phyloP scores from a whole-genome alignment of 2,797 vertebrate genomes.

The Bovichtus diacanthus region DNA sequence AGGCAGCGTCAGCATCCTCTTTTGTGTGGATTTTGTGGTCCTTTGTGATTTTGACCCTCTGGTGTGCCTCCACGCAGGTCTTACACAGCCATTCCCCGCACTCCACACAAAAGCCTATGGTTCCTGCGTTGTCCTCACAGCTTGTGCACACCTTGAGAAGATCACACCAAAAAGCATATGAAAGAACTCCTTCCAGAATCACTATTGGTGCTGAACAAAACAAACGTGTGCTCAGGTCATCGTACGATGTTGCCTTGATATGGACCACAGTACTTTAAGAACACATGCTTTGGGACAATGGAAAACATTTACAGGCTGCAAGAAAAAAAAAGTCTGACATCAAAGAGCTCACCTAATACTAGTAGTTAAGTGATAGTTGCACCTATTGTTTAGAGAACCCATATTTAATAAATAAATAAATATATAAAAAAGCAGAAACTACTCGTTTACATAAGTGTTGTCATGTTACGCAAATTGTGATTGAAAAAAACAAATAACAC shows the following conservation, averaged over 20 bases:
- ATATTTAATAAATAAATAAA: too few species aligned
- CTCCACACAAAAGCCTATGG: slow-evolving; percentile 97
- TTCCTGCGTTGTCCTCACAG: slow-evolving; percentile 97
- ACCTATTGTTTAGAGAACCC: neutral
- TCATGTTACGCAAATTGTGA: neutral
- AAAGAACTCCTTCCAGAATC: neutral
- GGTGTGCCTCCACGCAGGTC: slow-evolving; percentile 98
- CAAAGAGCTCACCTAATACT: neutral
- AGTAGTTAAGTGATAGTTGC: neutral
- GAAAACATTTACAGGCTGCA: neutral
- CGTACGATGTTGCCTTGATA: neutral
- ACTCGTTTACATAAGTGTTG: neutral
- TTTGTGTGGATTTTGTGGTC: slow-evolving; percentile 98
- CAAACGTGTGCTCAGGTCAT: neutral
- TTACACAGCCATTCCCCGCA: slow-evolving; percentile 98
- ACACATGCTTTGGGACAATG: neutral
- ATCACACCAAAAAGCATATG: slow-evolving; percentile 15
- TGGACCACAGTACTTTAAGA: neutral
- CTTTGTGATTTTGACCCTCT: slow-evolving; percentile 98
- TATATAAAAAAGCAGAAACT: slow-evolving; percentile 9
- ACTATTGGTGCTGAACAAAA: neutral
- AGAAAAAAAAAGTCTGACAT: neutral
- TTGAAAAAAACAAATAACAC: neutral
- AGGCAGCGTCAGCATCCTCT: slow-evolving; percentile 91
- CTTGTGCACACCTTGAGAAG: slow-evolving; percentile 93